phyloP scores from a whole-genome alignment of 2,888 invertebrate genomes.

The Tinea trinotella region DNA sequence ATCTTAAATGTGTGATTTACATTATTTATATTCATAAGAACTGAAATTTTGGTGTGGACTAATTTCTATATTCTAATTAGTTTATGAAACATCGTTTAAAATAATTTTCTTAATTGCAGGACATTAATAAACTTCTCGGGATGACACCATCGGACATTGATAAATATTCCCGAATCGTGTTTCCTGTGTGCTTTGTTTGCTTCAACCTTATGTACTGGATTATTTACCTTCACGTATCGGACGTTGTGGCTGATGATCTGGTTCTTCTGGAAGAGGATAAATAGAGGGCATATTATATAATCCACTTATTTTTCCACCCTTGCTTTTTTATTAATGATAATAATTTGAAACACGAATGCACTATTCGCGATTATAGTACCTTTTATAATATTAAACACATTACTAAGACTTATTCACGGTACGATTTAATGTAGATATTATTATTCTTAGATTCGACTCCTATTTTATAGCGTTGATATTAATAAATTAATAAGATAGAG shows the following conservation, averaged over 20 bases:
- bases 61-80: no score
- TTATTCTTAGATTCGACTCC: background rate
- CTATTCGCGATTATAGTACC: background rate
- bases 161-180: constrained; percentile 98
- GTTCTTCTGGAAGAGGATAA: constrained; percentile 82
- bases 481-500: background rate
- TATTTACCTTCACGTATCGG: constrained; percentile 95
- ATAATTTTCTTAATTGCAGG: constrained; percentile 54
- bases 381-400: background rate
- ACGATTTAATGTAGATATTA: constrained; percentile 5
- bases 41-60: no score
- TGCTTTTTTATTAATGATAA: constrained; percentile 30
- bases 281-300: constrained; percentile 51
- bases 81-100: no score
- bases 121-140: constrained; percentile 91
- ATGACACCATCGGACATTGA: constrained; percentile 98
- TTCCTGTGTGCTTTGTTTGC: constrained; percentile 98
- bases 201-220: constrained; percentile 99
- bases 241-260: constrained; percentile 94
- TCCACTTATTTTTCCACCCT: constrained; percentile 55
- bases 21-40: no score
- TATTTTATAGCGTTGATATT: background rate
- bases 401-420: background rate
- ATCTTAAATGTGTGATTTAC: no score
- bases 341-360: constrained; percentile 47